Base-by-base conservation (phyloP, 2,888 invertebrate genomes). In the Ectemnius lituratus region DNA sequence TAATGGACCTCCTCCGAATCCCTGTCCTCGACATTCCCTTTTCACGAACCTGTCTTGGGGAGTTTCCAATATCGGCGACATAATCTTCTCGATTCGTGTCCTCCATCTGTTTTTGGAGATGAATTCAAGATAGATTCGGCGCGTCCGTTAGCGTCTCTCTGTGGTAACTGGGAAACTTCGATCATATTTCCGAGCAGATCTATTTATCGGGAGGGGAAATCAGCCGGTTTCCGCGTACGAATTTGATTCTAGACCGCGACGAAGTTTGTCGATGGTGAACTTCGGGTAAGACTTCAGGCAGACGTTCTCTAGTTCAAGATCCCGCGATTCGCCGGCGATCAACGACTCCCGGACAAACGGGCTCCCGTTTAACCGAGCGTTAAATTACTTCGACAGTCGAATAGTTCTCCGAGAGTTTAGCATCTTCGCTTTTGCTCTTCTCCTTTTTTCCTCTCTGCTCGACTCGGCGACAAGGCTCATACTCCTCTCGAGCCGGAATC, bases 321-420 rank as follows among this genome's bases (percentile, higher is more conserved):
- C 5, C 52, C 20, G 8, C 18, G 23, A 62, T 49, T 49, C 27
- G 14, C 13, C 60, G 11, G n/a, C 59, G 66, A 71, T 52, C 73
- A 63, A 60, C 73, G 64, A 70, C 63, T 70, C 73, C 61, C 70
- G 69, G 78, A 67, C 67, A 73, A 63, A 69, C 68, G 73, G 67
- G 62, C 70, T 45, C 66, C 65, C 62, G 70, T 67, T 81, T 66
- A 78, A 81, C 67, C 70, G 83, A 76, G 71, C 77, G 70, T 79
- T 72, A 76, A 83, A 81, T 83, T 79, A 83, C 79, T 75, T 75
- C 73, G 70, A 62, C 59, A 78, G 76, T 73, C 72, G 79, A 79
- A 83, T 70, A 73, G 75, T 75, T 79, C 70, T 64, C 68, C 11
- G 45, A 58, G 67, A 37, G 69, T 73, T 80, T 78, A 79, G 72